These are phyloP conservation scores for Tragelaphus buxtoni DNA, from an alignment of 2,113 vertebrate genomes.

Conservation along the genomic window DNA sequence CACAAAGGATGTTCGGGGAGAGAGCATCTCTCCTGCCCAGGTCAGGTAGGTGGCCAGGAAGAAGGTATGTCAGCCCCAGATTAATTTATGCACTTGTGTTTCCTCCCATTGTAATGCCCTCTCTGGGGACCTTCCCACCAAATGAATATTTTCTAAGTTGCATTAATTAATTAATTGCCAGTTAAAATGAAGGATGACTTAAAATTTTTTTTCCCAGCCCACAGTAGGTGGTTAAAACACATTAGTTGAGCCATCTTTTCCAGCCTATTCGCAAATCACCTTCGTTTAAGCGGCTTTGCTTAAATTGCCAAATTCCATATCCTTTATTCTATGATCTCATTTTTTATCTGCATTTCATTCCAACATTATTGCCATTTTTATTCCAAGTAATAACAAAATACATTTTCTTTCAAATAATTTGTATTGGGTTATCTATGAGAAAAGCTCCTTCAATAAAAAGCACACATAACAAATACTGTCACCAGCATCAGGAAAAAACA, in stretches of 20 bases:
- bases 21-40: not conserved
- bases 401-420: conserved; percentile 54
- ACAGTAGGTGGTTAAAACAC: not conserved
- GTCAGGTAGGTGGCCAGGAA: too few species aligned
- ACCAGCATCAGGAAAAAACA: not conserved
- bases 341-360: conserved; percentile 37
- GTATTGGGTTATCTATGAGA: conserved; percentile 38
- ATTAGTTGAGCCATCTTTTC: not conserved
- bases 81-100: not conserved
- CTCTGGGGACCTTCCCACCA: too few species aligned
- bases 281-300: not conserved
- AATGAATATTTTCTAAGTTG: not conserved
- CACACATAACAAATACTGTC: not conserved
- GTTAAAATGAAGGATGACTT: not conserved
- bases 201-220: not conserved
- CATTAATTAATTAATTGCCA: too few species aligned
- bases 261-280: not conserved
- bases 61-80: too few species aligned
- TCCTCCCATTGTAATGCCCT: not conserved
- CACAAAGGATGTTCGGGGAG: not conserved
- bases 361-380: conserved; percentile 37
- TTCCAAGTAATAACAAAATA: conserved; percentile 48
- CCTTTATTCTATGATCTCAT: conserved; percentile 16
- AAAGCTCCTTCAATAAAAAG: conserved; percentile 17
- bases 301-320: not conserved